Evolutionary conservation across 2,113 vertebrate species (phyloP).

Genomic region (Ivindomyrus marchei): DNA sequence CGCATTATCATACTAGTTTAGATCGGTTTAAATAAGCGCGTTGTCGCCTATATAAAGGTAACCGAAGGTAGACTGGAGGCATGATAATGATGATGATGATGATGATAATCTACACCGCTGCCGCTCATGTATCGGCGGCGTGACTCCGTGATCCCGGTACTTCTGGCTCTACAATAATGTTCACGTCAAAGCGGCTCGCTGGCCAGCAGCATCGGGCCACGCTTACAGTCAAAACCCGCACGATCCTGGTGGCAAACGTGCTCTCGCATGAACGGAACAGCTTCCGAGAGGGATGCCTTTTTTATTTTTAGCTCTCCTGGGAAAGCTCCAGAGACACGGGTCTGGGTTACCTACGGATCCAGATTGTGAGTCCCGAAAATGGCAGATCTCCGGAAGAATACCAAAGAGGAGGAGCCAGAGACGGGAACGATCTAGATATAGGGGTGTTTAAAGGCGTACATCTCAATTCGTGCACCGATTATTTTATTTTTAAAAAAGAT

Average conservation of each 20-base stretch:
- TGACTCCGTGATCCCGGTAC: neutral
- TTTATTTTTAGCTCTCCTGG: neutral
- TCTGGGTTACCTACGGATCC: constrained; percentile 16
- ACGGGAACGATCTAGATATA: constrained; percentile 14
- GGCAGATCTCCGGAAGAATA: constrained; percentile 24
- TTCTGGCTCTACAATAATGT: constrained; percentile 1
- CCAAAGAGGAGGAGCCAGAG: constrained; percentile 14
- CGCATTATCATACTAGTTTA: neutral
- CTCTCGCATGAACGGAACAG: neutral
- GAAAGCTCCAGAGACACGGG: constrained; percentile 9
- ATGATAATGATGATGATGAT: neutral
- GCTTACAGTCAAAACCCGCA: neutral
- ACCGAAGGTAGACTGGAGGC: neutral
- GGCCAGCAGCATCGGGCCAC: neutral
- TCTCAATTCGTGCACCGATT: neutral
- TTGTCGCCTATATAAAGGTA: neutral
- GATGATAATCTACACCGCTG: neutral
- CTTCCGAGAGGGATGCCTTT: neutral
- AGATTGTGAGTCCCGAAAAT: constrained; percentile 26
- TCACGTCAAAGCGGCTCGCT: neutral
- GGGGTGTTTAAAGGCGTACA: constrained; percentile 18
- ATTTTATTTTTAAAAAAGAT: neutral
- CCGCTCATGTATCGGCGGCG: neutral
- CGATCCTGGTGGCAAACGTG: neutral
- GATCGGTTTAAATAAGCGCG: neutral